A percentile compares a stretch with the other conserved stretches of the same genome.
Evolutionary conservation across 2,797 vertebrate genomes (phyloP).

Genomic region (Mormyrus proboscirostris): DNA sequence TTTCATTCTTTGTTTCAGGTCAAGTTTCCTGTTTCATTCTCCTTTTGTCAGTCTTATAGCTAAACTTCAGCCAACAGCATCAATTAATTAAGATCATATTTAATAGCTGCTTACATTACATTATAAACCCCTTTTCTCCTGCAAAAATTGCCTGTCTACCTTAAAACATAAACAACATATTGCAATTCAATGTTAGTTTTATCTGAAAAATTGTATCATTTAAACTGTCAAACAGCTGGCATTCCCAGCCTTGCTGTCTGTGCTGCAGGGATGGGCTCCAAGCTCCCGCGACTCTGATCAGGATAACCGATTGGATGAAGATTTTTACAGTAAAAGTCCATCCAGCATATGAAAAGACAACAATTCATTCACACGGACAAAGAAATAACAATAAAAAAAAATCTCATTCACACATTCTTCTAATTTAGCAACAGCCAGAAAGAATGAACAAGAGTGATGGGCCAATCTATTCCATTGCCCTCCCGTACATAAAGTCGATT

Average conservation of each 20-base stretch:
- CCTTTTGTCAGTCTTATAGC: neutral
- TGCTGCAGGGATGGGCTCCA: neutral
- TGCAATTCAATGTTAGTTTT: neutral
- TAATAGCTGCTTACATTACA: neutral
- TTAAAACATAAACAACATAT: neutral
- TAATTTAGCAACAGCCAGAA: neutral
- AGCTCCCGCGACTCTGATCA: neutral
- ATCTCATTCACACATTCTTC: neutral
- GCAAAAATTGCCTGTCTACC: neutral
- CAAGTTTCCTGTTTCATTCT: neutral
- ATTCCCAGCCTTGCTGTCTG: neutral
- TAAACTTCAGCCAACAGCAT: neutral
- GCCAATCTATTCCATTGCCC: neutral
- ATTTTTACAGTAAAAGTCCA: neutral
- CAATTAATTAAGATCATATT: neutral
- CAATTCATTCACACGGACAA: neutral
- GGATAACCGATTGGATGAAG: neutral
- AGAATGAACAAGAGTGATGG: neutral
- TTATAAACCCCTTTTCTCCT: neutral
- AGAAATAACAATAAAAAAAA: neutral
- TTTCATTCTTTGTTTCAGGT: neutral
- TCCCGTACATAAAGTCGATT: neutral
- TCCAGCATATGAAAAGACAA: neutral
- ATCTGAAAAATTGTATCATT: neutral
- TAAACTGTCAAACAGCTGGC: neutral